Evolutionary conservation across 1,140 invertebrate species (phyloP).

Genomic region (Drosophila bocqueti): DNA sequence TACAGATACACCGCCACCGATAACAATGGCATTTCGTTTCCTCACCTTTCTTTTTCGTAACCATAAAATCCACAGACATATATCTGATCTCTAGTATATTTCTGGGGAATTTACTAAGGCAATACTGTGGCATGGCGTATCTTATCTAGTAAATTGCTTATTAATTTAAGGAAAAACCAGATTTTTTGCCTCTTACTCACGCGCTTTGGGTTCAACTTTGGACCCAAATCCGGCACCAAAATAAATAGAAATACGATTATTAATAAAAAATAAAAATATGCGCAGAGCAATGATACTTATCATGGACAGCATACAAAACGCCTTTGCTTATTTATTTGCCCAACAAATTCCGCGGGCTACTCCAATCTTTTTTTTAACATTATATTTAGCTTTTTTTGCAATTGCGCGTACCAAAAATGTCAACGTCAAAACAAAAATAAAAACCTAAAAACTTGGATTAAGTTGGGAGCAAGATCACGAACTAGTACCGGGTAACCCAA

Average conservation of each 20-base stretch:
- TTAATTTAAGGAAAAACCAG: constrained; percentile 27
- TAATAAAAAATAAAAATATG: constrained; percentile 19
- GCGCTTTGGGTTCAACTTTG: constrained; percentile 24
- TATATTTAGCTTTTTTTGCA: constrained; percentile 49
- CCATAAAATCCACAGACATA: constrained; percentile 16
- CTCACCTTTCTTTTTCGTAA: constrained; percentile 15
- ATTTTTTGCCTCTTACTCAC: constrained; percentile 19
- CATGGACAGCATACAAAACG: constrained; percentile 43
- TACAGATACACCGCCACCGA: constrained; percentile 24
- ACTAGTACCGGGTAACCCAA: constrained; percentile 13
- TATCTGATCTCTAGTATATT: constrained; percentile 15
- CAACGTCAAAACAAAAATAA: constrained; percentile 22
- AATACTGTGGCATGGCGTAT: constrained; percentile 18
- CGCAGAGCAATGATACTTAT: constrained; percentile 50
- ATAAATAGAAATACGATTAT: constrained; percentile 35
- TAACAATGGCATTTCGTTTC: constrained; percentile 29
- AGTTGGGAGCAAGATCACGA: constrained; percentile 40
- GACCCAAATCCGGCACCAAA: constrained; percentile 25
- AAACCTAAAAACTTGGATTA: constrained; percentile 17
- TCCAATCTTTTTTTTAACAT: constrained; percentile 37
- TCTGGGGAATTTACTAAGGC: constrained; percentile 22
- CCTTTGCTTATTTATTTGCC: constrained; percentile 54
- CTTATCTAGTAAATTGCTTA: constrained; percentile 30
- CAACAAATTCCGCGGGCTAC: constrained; percentile 50
- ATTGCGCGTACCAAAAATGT: constrained; percentile 61